Percentiles rank a stretch among this genome's conserved stretches.
phyloP scores from a whole-genome alignment of 2,113 vertebrate genomes.

The Zapus hudsonius region DNA sequence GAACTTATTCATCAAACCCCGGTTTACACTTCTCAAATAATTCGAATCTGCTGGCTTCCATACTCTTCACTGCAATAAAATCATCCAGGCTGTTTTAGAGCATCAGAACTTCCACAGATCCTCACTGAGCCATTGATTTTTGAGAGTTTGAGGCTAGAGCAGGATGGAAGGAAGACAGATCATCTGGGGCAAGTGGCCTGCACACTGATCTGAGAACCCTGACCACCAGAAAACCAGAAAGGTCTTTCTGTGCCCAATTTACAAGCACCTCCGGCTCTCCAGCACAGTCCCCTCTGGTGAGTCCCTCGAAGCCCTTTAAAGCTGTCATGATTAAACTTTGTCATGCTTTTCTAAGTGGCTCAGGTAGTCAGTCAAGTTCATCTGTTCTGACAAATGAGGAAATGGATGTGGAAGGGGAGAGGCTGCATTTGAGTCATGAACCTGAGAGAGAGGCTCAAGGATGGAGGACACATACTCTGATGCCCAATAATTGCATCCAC shows the following conservation, averaged over 20 bases:
- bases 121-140: background rate
- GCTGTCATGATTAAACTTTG: background rate
- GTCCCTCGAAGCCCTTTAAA: background rate
- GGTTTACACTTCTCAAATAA: background rate
- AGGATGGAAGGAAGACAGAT: no score
- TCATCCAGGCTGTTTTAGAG: background rate
- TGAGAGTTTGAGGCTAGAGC: background rate
- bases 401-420: background rate
- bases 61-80: background rate
- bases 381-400: background rate
- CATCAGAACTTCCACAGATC: background rate
- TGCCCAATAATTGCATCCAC: background rate
- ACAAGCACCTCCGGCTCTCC: background rate
- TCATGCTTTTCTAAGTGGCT: background rate
- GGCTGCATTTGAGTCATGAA: background rate
- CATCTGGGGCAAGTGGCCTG: background rate
- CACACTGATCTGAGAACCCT: background rate
- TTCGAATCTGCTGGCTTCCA: background rate
- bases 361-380: background rate
- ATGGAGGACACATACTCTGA: background rate
- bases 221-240: background rate
- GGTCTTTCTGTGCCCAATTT: background rate
- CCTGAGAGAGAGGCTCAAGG: background rate
- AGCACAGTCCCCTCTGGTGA: background rate
- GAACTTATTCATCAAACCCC: background rate